Conservation (phyloP, 1,140 invertebrate species). For the Drosophila grimshawi region DNA sequence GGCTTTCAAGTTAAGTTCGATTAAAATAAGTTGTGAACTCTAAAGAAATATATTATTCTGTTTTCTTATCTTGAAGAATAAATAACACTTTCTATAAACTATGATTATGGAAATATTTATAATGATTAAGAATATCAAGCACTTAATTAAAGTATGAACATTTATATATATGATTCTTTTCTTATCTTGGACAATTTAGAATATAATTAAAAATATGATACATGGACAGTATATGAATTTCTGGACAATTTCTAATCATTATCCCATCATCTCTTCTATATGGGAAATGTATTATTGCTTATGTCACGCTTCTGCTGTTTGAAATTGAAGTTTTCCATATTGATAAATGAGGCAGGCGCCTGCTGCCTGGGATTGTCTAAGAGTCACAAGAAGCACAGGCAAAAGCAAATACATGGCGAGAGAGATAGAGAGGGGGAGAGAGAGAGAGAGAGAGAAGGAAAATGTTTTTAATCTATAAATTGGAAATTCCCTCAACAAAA, state of each 20-base stretch:
- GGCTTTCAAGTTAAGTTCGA: too few species aligned
- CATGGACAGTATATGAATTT: too few species aligned
- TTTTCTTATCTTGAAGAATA: too few species aligned
- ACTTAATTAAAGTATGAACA: too few species aligned
- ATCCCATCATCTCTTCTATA: background rate
- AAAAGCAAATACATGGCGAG: constrained; percentile 18
- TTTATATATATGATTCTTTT: too few species aligned
- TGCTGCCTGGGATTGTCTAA: background rate
- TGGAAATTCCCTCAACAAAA: constrained; percentile 58
- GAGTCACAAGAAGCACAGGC: background rate
- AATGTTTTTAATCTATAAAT: constrained; percentile 71
- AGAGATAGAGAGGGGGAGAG: background rate
- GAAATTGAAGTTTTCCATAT: constrained; percentile 37
- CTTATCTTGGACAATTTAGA: too few species aligned
- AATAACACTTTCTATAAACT: too few species aligned
- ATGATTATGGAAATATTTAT: too few species aligned
- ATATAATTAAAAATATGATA: too few species aligned
- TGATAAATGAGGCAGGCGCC: constrained; percentile 27
- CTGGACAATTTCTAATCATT: background rate
- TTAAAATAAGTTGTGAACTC: too few species aligned
- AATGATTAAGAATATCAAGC: too few species aligned
- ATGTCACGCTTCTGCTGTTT: constrained; percentile 9
- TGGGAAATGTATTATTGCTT: background rate
- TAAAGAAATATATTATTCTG: background rate
- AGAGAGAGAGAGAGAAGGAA: constrained; percentile 6